Conservation (phyloP, 2,113 vertebrate genomes). For the Vanacampus margaritifer region DNA sequence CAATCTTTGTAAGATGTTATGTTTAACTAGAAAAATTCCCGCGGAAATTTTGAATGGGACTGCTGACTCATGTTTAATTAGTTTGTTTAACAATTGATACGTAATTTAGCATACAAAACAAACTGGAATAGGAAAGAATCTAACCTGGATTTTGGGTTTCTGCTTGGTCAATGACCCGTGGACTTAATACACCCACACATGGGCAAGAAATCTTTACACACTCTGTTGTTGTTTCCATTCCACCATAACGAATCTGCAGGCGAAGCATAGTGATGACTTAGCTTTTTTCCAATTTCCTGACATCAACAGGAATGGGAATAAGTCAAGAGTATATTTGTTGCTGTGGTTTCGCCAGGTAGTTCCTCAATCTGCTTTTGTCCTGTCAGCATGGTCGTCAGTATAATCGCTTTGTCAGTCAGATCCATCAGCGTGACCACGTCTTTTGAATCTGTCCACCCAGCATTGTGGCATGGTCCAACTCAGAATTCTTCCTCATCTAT, state of each 20-base stretch:
- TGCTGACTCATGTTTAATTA: background rate
- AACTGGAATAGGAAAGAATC: slow-evolving; percentile 36
- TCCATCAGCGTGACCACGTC: slow-evolving; percentile 9
- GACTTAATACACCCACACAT: slow-evolving; percentile 2
- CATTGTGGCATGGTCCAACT: background rate
- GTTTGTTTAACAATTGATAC: background rate
- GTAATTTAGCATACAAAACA: slow-evolving; percentile 29
- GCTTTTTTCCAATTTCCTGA: background rate
- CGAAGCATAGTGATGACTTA: slow-evolving; percentile 29
- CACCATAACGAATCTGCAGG: slow-evolving; percentile 29
- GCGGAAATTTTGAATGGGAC: too few relatives aligned
- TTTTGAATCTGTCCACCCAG: slow-evolving; percentile 27
- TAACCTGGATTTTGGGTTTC: slow-evolving; percentile 28
- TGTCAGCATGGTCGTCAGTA: slow-evolving; percentile 39
- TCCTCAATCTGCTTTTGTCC: slow-evolving; percentile 40
- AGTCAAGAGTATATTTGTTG: slow-evolving; percentile 1
- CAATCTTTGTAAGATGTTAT: too few relatives aligned
- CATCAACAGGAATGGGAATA: background rate
- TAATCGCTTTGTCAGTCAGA: slow-evolving; percentile 55
- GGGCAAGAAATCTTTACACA: slow-evolving; percentile 11
- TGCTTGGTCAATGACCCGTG: slow-evolving; percentile 24
- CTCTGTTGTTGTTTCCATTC: background rate
- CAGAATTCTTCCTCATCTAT: background rate
- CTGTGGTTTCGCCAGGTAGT: slow-evolving; percentile 20
- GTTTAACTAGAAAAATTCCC: too few relatives aligned